Conservation (phyloP, 2,797 vertebrate genomes). For the Poeciliopsis gracilis region DNA sequence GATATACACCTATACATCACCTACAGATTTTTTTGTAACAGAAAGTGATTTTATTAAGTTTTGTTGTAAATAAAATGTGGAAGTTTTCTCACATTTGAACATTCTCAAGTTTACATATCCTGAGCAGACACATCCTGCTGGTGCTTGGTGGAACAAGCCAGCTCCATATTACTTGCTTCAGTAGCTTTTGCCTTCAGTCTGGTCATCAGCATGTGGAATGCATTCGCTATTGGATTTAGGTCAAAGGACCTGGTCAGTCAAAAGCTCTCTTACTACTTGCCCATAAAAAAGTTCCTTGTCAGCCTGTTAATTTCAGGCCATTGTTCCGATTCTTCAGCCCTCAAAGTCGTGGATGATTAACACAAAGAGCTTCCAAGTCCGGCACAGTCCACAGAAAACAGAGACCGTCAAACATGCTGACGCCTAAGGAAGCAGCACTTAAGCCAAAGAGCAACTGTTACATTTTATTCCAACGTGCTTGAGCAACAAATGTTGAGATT, state of each 20-base stretch:
- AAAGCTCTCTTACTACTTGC: conserved; percentile 10
- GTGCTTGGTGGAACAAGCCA: neutral
- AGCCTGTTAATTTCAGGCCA: conserved; percentile 11
- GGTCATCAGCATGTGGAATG: conserved; percentile 28
- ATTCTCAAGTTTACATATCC: neutral
- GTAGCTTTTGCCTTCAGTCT: conserved; percentile 18
- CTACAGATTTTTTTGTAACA: neutral
- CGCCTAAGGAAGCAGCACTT: conserved; percentile 15
- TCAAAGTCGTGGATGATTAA: conserved; percentile 36
- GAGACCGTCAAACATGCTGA: conserved; percentile 8
- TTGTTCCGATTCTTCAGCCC: conserved; percentile 11
- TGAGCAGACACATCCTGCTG: neutral
- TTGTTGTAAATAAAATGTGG: neutral
- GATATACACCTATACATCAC: neutral
- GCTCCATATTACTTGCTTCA: conserved; percentile 16
- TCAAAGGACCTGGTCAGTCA: conserved; percentile 35
- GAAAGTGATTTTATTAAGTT: neutral
- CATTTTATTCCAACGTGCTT: conserved; percentile 3
- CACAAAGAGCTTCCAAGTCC: conserved; percentile 6
- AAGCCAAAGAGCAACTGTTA: conserved; percentile 1
- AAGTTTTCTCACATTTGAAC: neutral
- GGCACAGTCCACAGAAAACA: conserved; percentile 1
- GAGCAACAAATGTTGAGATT: neutral
- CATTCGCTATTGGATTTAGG: conserved; percentile 28
- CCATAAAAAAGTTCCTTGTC: conserved; percentile 14